Evolutionary conservation across 37 sponge, comb jelly and placozoan genomes (phyloP), one percentile per base, ranked within the genome.

Genomic region (Theonella swinhoei): DNA sequence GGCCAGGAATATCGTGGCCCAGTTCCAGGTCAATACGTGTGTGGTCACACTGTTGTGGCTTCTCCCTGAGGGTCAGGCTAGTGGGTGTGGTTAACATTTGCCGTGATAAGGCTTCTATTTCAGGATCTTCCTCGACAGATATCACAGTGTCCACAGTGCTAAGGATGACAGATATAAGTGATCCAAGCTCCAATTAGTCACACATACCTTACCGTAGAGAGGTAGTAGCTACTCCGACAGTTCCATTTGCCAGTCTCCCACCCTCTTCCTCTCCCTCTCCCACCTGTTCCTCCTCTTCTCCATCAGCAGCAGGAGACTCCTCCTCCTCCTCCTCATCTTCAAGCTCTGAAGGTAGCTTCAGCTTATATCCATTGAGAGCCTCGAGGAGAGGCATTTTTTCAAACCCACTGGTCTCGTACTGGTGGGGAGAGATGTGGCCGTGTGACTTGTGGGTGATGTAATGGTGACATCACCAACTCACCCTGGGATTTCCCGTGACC

Each of bases 291-390:
- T n/a, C n/a, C n/a, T 72, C 73, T 42, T 72, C 39, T 30, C 7
- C 19, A 7, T 8, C 29, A 29, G 30, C 66, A 29, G 66, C n/a
- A 20, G 30, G 66, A 23, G 66, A 24, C 11, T 47, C 54, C 54
- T 47, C 54, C 54, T 47, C 54, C 54, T 47, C 54, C 54, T 47
- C 54, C 38, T 58, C 72, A 11, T 72, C 72, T 26, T 26, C 34
- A 39, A 37, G 24, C 47, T 86, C 80, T 17, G 11, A 47, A 7
- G 54, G 54, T 14, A 47, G 54, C 14, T 47, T 47, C n/a, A 86
- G 42, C 26, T 71, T 63, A 64, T 86, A 86, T n/a, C 88, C 88
- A 75, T 87, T 81, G 33, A 87, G 76, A n/a, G 88, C 87, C 66
- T 86, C 79, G 0, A 86, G 70, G 4, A 87, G 60, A 14, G 88